Percentiles rank a stretch among this genome's conserved stretches.
Evolutionary conservation across 2,113 vertebrate genomes (phyloP).

Genomic region (Pholis gunnellus): DNA sequence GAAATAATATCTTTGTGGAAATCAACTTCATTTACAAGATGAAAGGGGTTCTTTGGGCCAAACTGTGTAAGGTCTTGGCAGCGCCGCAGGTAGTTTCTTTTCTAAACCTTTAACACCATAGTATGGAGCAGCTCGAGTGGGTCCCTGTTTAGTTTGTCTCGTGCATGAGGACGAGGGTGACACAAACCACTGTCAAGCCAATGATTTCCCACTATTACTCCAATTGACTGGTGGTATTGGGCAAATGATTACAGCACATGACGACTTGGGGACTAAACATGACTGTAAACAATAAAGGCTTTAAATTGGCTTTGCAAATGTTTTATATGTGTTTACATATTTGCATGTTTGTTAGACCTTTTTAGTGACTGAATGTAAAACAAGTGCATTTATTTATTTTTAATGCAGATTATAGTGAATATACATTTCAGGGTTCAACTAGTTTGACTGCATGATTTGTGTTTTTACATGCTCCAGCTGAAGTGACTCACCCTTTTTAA

Average conservation of each 20-base stretch:
- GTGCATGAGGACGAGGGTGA: background rate
- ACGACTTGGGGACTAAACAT: background rate
- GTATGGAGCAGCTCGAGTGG: background rate
- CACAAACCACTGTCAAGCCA: background rate
- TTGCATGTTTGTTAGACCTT: too few relatives aligned
- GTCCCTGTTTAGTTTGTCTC: background rate
- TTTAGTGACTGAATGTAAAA: too few relatives aligned
- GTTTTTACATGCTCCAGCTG: too few relatives aligned
- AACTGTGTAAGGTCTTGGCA: background rate
- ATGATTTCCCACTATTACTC: background rate
- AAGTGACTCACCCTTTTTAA: too few relatives aligned
- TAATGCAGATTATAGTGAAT: too few relatives aligned
- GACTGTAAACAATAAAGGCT: background rate
- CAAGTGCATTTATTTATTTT: too few relatives aligned
- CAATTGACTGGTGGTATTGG: too few relatives aligned
- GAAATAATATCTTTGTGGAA: background rate
- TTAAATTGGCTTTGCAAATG: background rate
- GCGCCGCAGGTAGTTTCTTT: background rate
- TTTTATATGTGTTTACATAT: too few relatives aligned
- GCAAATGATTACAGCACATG: background rate
- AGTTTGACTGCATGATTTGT: too few relatives aligned
- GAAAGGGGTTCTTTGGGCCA: background rate
- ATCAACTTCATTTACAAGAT: background rate
- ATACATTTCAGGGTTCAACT: too few relatives aligned
- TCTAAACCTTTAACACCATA: background rate